These are phyloP conservation scores for Antedon bifida DNA, from an alignment of 35 echinoderm and acorn worm species.

Conservation along the genomic window DNA sequence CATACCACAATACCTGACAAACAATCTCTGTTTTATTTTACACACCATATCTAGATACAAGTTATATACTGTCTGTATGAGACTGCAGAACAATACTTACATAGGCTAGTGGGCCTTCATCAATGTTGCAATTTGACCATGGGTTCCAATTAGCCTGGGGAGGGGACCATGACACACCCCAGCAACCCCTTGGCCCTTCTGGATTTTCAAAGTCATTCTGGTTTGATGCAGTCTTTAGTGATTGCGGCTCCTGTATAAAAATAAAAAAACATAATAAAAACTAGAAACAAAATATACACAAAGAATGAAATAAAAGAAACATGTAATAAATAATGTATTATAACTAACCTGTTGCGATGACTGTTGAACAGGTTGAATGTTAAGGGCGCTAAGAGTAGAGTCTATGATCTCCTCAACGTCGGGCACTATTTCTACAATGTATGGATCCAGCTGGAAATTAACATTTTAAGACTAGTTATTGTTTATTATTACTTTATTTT, in stretches of 20 bases:
- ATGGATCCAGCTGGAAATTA: constrained; percentile 68
- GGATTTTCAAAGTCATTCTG: constrained; percentile 60
- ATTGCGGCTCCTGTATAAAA: background rate
- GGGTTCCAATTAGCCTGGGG: constrained; percentile 93
- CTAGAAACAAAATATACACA: too few relatives aligned
- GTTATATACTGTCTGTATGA: too few relatives aligned
- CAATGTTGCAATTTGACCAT: constrained; percentile 94
- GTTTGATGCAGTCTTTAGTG: background rate
- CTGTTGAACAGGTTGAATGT: constrained; percentile 28
- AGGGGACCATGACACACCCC: constrained; percentile 87
- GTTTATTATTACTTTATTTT: too few relatives aligned
- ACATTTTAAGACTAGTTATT: too few relatives aligned
- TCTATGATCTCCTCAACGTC: constrained; percentile 54
- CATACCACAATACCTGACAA: too few relatives aligned
- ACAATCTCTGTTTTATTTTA: too few relatives aligned
- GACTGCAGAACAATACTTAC: too few relatives aligned
- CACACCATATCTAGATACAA: too few relatives aligned
- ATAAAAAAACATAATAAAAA: too few relatives aligned
- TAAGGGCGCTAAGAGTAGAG: constrained; percentile 25
- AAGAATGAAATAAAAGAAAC: too few relatives aligned
- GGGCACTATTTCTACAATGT: constrained; percentile 33
- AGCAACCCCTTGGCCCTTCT: constrained; percentile 38
- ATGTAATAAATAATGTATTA: background rate
- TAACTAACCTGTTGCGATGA: constrained; percentile 25
- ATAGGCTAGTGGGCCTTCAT: constrained; percentile 87